These are phyloP conservation scores for Malurus splendens DNA, from an alignment of 2,797 vertebrate genomes.

Conservation along the genomic window DNA sequence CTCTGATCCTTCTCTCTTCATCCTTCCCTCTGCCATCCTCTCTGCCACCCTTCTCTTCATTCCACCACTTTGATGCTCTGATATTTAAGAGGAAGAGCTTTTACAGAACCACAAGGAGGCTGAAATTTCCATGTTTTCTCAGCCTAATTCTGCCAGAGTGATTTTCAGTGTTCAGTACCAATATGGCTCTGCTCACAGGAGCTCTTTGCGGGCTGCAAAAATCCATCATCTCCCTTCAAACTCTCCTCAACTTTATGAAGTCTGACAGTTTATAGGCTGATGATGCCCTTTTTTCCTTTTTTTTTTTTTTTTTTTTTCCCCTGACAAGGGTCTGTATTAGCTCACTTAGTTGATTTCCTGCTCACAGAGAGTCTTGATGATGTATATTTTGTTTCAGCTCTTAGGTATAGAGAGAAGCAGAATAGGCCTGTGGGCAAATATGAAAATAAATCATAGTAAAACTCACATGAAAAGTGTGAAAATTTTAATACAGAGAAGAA, in stretches of 20 bases:
- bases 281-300: background rate
- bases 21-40: too few species aligned
- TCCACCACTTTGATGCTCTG: background rate
- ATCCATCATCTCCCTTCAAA: background rate
- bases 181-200: background rate
- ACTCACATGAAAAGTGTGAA: background rate
- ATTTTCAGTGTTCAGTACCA: background rate
- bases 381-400: background rate
- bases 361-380: background rate
- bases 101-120: background rate
- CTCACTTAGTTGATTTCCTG: background rate
- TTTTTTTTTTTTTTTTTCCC: background rate
- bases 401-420: background rate
- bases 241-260: background rate
- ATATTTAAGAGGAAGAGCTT: background rate
- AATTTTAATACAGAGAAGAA: background rate
- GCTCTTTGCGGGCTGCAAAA: background rate
- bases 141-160: background rate
- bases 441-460: background rate
- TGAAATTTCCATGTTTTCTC: background rate
- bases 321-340: background rate
- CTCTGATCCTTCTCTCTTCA: too few species aligned
- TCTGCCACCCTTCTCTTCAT: background rate
- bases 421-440: background rate
- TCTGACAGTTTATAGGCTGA: background rate